These are phyloP conservation scores for Branchinecta sandiegonensis DNA, from an alignment of 2,888 invertebrate species.

Conservation along the genomic window DNA sequence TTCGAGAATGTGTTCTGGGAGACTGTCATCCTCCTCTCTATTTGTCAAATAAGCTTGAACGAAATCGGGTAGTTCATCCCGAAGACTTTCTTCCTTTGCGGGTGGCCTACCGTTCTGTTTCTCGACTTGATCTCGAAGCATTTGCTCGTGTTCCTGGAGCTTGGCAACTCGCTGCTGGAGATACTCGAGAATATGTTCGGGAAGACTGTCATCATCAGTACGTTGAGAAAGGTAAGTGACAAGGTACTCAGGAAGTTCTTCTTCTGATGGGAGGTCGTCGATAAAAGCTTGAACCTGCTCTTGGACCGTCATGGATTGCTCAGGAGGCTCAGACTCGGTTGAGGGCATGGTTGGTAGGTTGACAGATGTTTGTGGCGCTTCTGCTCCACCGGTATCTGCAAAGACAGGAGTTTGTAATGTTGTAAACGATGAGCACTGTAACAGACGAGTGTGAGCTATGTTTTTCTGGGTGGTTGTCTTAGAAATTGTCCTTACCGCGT, in stretches of 20 bases:
- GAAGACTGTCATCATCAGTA: constrained; percentile 20
- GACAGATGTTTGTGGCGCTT: too few relatives aligned
- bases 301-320: background rate
- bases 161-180: constrained; percentile 21
- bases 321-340: too few relatives aligned
- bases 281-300: background rate
- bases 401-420: too few relatives aligned
- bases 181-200: constrained; percentile 23
- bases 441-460: too few relatives aligned
- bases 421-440: too few relatives aligned
- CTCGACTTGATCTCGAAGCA: background rate
- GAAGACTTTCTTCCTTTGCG: background rate
- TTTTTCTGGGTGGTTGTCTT: too few relatives aligned
- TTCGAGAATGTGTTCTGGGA: constrained; percentile 23
- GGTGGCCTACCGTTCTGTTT: too few relatives aligned
- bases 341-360: too few relatives aligned
- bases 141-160: background rate
- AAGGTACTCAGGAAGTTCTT: constrained; percentile 5
- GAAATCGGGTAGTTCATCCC: background rate
- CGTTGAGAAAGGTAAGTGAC: background rate
- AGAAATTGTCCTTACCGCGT: too few relatives aligned
- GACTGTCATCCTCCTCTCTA: background rate
- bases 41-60: constrained; percentile 2
- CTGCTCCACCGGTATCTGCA: too few relatives aligned
- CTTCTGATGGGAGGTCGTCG: constrained; percentile 3